phyloP scores from a whole-genome alignment of 2,113 vertebrate species.

The Patagioenas fasciata region DNA sequence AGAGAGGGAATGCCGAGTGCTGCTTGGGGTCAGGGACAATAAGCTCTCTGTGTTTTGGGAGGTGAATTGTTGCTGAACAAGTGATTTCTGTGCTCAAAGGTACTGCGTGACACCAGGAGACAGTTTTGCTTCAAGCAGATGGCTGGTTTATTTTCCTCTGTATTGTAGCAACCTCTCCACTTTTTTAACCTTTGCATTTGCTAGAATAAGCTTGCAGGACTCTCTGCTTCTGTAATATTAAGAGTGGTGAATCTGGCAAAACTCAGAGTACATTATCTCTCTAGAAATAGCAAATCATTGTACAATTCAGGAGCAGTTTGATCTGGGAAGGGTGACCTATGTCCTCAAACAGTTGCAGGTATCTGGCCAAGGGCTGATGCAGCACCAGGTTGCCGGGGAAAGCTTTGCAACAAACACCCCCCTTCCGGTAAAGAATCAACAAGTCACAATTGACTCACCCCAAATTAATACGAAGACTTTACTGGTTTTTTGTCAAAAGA shows the following conservation, averaged over 20 bases:
- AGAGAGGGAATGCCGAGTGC: neutral
- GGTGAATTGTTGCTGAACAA: neutral
- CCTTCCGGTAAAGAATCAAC: neutral
- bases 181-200: neutral
- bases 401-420: neutral
- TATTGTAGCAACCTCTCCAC: neutral
- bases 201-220: neutral
- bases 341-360: neutral
- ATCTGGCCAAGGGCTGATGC: neutral
- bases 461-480: neutral
- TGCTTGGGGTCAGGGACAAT: neutral
- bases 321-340: neutral
- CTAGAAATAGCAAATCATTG: neutral
- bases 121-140: neutral
- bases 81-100: neutral
- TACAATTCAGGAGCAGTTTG: neutral
- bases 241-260: neutral
- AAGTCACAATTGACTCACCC: neutral
- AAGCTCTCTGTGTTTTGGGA: neutral
- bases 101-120: neutral
- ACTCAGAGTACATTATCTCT: neutral
- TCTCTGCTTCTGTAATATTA: neutral
- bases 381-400: neutral
- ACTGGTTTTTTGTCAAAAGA: neutral
- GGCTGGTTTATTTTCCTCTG: neutral